phyloP scores from a whole-genome alignment of 2,797 vertebrate genomes.

The Cyprinella venusta region DNA sequence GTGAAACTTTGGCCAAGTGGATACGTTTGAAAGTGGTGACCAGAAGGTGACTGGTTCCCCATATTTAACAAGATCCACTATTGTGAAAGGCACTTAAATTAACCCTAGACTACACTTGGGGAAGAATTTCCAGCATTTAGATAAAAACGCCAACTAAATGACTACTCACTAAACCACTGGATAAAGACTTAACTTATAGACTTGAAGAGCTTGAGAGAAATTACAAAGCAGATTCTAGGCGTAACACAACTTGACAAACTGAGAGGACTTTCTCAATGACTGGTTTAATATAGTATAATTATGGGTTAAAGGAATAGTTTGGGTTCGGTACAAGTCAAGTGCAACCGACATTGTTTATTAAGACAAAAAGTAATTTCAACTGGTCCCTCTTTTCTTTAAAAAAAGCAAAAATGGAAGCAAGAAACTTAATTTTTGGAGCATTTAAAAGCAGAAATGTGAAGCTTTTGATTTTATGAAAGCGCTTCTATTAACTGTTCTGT shows the following conservation, averaged over 20 bases:
- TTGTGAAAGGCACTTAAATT: neutral
- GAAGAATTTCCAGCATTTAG: neutral
- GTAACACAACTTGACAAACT: neutral
- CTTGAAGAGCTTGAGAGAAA: neutral
- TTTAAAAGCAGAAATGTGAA: neutral
- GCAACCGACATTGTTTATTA: too few species aligned
- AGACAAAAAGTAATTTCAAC: neutral
- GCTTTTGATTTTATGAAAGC: neutral
- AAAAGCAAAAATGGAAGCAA: neutral
- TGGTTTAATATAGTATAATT: neutral
- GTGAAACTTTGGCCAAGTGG: neutral
- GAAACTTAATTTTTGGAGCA: neutral
- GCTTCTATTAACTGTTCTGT: neutral
- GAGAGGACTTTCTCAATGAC: too few species aligned
- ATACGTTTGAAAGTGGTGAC: neutral
- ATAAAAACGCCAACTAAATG: neutral
- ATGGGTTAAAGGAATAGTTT: neutral
- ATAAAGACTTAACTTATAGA: constrained; percentile 7
- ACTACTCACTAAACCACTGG: neutral
- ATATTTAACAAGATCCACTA: neutral
- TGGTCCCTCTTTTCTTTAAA: too few species aligned
- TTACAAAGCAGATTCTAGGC: neutral
- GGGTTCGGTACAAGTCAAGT: neutral
- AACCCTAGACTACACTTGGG: neutral
- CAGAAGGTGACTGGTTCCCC: neutral